Conservation (phyloP, 1,140 invertebrate species). For the Saccostrea echinata region DNA sequence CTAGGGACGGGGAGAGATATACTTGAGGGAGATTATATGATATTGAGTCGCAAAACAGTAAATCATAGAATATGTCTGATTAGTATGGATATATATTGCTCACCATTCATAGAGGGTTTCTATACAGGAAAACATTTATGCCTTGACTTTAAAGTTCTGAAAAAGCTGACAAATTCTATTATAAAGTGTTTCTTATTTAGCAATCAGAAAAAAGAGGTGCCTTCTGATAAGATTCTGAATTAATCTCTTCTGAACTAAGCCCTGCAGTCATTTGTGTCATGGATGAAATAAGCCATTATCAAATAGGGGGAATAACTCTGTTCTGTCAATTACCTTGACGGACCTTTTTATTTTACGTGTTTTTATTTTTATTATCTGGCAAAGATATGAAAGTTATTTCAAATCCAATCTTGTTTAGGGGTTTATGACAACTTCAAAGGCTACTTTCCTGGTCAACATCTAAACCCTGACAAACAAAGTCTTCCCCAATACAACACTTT, state of each 20-base stretch:
- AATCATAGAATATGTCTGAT: slow-evolving; percentile 12
- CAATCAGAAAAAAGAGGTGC: slow-evolving; percentile 19
- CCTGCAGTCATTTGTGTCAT: slow-evolving; percentile 17
- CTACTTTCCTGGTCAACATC: background rate
- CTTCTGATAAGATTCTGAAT: slow-evolving; percentile 32
- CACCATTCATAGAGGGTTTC: background rate
- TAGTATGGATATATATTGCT: slow-evolving; percentile 24
- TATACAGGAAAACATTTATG: slow-evolving; percentile 3
- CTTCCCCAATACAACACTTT: slow-evolving; percentile 19
- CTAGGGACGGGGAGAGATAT: background rate
- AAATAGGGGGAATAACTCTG: slow-evolving; percentile 25
- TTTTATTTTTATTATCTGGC: slow-evolving; percentile 33
- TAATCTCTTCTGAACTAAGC: slow-evolving; percentile 9
- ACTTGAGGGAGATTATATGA: slow-evolving; percentile 40
- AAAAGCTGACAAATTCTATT: slow-evolving; percentile 34
- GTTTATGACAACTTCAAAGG: slow-evolving; percentile 39
- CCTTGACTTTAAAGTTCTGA: slow-evolving; percentile 19
- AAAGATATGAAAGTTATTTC: slow-evolving; percentile 34
- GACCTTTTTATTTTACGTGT: background rate
- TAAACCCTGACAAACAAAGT: slow-evolving; percentile 15
- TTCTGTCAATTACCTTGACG: slow-evolving; percentile 1
- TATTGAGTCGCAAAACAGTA: slow-evolving; percentile 32
- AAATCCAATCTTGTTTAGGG: slow-evolving; percentile 29
- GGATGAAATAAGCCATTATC: slow-evolving; percentile 29
- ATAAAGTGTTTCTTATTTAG: slow-evolving; percentile 35